Percentiles rank a stretch among this genome's conserved stretches.
Conservation (phyloP, 2,888 invertebrate species). For the Abrostola tripartita region DNA sequence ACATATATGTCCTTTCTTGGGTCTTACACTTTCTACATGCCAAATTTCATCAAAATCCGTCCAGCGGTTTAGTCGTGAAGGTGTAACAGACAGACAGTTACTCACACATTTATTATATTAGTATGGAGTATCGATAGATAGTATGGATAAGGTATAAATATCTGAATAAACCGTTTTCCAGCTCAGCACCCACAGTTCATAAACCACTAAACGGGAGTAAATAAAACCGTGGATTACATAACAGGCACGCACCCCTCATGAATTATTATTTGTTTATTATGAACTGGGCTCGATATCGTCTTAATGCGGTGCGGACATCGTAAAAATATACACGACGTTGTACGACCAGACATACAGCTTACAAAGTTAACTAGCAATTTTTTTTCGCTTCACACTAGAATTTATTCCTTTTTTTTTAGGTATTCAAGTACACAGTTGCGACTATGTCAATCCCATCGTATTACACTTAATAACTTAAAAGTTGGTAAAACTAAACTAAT, state of each 20-base stretch:
- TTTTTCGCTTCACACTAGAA: background rate
- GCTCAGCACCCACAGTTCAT: background rate
- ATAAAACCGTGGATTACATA: constrained; percentile 16
- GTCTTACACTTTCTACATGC: too few species aligned
- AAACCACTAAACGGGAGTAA: background rate
- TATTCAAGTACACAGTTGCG: too few species aligned
- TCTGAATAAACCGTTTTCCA: background rate
- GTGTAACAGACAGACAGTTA: too few species aligned
- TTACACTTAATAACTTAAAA: too few species aligned
- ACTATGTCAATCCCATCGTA: too few species aligned
- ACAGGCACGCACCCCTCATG: constrained; percentile 41
- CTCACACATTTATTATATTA: too few species aligned
- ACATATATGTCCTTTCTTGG: too few species aligned
- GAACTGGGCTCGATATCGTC: constrained; percentile 50
- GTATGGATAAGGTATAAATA: background rate
- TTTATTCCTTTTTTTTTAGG: too few species aligned
- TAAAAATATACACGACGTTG: constrained; percentile 48
- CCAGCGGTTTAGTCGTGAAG: too few species aligned
- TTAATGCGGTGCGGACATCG: constrained; percentile 50
- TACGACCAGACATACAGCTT: constrained; percentile 20
- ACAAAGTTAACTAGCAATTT: background rate
- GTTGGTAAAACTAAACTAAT: too few species aligned
- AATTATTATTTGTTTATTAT: constrained; percentile 60
- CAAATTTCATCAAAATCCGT: too few species aligned
- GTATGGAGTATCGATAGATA: too few species aligned